A percentile compares a stretch with the other conserved stretches of the same genome.
Evolutionary conservation across 2,888 invertebrate genomes (phyloP).

Genomic region (Nipponacmea schrenckii): DNA sequence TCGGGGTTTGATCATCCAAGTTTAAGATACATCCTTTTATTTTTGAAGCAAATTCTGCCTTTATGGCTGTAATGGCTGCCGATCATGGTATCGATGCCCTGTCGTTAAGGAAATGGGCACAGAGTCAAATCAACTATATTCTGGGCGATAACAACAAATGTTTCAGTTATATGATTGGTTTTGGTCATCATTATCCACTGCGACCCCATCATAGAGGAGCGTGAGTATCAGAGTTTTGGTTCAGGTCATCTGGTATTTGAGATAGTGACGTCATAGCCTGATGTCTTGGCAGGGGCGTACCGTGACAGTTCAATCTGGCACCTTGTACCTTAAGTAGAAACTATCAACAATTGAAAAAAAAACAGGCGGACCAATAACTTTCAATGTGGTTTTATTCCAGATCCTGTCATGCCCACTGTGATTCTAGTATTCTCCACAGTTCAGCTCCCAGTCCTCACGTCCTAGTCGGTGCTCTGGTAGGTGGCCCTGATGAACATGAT

Average conservation of each 20-base stretch:
- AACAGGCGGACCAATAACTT: too few relatives aligned
- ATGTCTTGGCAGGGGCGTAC: too few relatives aligned
- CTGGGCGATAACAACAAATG: constrained; percentile 46
- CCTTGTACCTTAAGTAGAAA: too few relatives aligned
- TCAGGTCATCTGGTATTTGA: too few relatives aligned
- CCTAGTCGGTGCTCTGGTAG: constrained; percentile 53
- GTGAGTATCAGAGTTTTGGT: constrained; percentile 27
- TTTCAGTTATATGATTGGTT: constrained; percentile 55
- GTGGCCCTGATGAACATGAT: constrained; percentile 50
- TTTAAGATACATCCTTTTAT: too few relatives aligned
- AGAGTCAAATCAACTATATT: constrained; percentile 53
- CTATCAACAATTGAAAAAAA: too few relatives aligned
- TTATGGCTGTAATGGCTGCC: constrained; percentile 50
- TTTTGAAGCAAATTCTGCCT: constrained; percentile 44
- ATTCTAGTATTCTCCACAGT: background rate
- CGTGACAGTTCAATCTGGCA: too few relatives aligned
- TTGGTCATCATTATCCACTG: constrained; percentile 47
- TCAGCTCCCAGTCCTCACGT: constrained; percentile 38
- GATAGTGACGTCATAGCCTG: too few relatives aligned
- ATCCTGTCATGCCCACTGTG: background rate
- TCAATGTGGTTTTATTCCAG: too few relatives aligned
- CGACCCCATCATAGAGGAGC: constrained; percentile 54
- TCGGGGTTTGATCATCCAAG: too few relatives aligned
- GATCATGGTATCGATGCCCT: constrained; percentile 41
- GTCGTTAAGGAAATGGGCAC: constrained; percentile 41